Conservation (phyloP, 2,888 invertebrate genomes). For the Abscondita cerata region DNA sequence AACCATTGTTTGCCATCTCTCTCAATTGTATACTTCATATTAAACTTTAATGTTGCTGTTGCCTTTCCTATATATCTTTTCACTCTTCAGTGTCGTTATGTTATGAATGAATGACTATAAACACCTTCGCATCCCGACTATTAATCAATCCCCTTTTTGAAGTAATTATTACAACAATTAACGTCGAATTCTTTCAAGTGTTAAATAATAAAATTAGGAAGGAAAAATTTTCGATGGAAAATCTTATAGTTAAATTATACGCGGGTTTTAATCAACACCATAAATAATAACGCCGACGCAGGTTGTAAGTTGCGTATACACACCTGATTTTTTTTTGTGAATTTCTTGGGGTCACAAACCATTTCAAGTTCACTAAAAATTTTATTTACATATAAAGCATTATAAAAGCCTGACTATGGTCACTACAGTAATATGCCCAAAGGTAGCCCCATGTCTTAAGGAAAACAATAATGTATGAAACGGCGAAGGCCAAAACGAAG, state of each 20-base stretch:
- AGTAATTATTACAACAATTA: no score
- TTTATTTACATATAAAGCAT: constrained; percentile 29
- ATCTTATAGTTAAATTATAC: constrained; percentile 16
- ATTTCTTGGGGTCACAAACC: constrained; percentile 18
- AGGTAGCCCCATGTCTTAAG: constrained; percentile 28
- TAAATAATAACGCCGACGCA: constrained; percentile 27
- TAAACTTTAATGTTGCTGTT: constrained; percentile 7
- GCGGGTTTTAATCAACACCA: constrained; percentile 15
- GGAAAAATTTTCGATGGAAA: not conserved
- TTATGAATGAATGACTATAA: constrained; percentile 46
- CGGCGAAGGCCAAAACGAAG: constrained; percentile 23
- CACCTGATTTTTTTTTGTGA: constrained; percentile 19
- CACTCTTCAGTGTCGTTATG: constrained; percentile 36
- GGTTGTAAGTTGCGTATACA: constrained; percentile 22
- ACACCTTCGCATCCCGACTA: no score
- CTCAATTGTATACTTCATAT: constrained; percentile 12
- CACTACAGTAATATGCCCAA: constrained; percentile 21
- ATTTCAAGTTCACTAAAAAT: constrained; percentile 22
- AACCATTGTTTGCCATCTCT: not conserved
- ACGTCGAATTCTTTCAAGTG: no score
- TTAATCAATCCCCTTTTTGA: no score
- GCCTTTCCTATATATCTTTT: constrained; percentile 14
- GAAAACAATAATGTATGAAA: constrained; percentile 24
- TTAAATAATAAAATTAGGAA: no score
- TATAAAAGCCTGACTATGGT: constrained; percentile 7